Base-by-base conservation (phyloP, 2,888 invertebrate species). In the Entomobrya proxima region DNA sequence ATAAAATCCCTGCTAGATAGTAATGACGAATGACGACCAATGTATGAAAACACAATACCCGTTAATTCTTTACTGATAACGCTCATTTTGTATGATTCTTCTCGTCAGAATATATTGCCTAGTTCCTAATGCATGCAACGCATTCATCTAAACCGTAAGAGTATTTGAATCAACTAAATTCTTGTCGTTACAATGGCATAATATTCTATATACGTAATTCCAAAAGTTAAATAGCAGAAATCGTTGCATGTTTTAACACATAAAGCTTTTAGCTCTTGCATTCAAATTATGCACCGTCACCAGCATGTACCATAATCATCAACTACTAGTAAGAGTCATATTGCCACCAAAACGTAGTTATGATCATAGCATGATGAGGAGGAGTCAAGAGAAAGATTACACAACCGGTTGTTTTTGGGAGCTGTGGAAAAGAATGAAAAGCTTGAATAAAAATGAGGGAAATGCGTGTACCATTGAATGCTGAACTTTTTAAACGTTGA, bases 381-480 rank as follows among this genome's bases (percentile, higher is more conserved):
- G 32, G 37, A 6, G n/a, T n/a, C n/a, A n/a, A n/a, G n/a, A n/a
- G n/a, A n/a, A n/a, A n/a, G n/a, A n/a, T n/a, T n/a, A n/a, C 30
- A 58, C 58, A 21, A 67, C 67, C 21, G 67, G 37, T 67, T 67
- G 37, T 67, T 67, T 35, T 18, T 37, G 35, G 52, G 32, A 75
- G 47, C 52, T 52, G 15, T 30, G 32, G 3, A 52, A 75, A n/a
- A n/a, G n/a, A n/a, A n/a, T n/a, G n/a, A n/a, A n/a, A n/a, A n/a
- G n/a, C n/a, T n/a, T n/a, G 58, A 58, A 58, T 58, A 30, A 30
- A 27, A 27, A 5, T 5, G 30, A 58, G 11, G 58, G n/a, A n/a
- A 58, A 15, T 52, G 11, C 52, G 13, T 52, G 21, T 18, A 18
- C n/a, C n/a, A n/a, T n/a, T n/a, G 52, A 52, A 2, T 52, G 5